These are phyloP conservation scores for Pseudolaguvia tuberculata DNA, from an alignment of 2,113 vertebrate species.

Conservation along the genomic window DNA sequence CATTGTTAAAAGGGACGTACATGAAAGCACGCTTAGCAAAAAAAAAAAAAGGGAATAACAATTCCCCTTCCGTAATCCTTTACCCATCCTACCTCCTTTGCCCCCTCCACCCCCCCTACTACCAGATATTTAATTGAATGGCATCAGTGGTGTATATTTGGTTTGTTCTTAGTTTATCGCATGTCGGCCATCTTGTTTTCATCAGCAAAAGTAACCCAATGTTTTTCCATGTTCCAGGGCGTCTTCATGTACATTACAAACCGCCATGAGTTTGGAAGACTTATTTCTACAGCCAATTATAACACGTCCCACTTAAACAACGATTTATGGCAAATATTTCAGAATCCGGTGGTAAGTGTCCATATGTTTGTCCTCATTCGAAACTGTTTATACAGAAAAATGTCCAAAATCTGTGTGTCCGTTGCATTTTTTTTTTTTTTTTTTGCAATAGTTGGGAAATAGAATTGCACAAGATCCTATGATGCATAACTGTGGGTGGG, in stretches of 20 bases:
- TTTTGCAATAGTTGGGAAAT: background rate
- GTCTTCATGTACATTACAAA: conserved; percentile 97
- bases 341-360: conserved; percentile 92
- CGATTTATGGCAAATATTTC: conserved; percentile 97
- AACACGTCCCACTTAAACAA: conserved; percentile 91
- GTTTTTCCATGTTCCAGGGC: conserved; percentile 75
- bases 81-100: conserved; percentile 34
- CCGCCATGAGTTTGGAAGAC: conserved; percentile 91
- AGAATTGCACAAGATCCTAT: background rate
- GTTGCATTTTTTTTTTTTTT: no score
- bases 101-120: conserved; percentile 44
- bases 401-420: background rate
- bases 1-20: background rate
- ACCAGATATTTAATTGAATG: conserved; percentile 44
- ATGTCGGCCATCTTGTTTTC: background rate
- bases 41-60: conserved; percentile 46
- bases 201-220: conserved; percentile 47
- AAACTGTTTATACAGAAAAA: conserved; percentile 17
- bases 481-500: background rate
- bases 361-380: conserved; percentile 17
- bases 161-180: conserved; percentile 38
- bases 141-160: conserved; percentile 10
- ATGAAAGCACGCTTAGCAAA: conserved; percentile 38
- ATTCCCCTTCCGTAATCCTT: conserved; percentile 51
- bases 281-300: conserved; percentile 92